These are phyloP conservation scores for Numenius phaeopus DNA, from an alignment of 2,797 vertebrate genomes.

Conservation along the genomic window DNA sequence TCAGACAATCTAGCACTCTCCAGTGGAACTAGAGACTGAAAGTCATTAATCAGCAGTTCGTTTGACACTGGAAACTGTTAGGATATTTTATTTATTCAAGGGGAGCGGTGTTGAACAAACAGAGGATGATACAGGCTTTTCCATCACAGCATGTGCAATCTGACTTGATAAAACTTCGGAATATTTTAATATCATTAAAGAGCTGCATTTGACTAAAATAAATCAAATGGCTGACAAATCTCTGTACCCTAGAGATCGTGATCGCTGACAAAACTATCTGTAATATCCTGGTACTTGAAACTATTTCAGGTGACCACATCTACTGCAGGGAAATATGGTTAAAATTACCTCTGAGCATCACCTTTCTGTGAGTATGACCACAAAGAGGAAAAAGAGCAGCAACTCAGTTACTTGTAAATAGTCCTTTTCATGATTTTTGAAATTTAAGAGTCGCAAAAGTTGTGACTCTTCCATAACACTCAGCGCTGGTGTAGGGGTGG, in stretches of 20 bases:
- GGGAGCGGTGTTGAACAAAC: background rate
- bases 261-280: background rate
- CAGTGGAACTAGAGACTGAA: background rate
- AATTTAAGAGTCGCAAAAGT: background rate
- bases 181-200: slow-evolving; percentile 65
- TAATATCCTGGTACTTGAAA: background rate
- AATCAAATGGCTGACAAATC: background rate
- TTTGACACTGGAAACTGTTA: background rate
- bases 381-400: background rate
- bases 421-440: background rate
- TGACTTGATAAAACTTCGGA: slow-evolving; percentile 1
- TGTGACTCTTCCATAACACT: background rate
- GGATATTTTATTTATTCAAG: slow-evolving; percentile 2
- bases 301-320: background rate
- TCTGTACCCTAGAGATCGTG: background rate
- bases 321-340: slow-evolving; percentile 15
- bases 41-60: background rate
- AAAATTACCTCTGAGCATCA: background rate
- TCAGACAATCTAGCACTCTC: background rate
- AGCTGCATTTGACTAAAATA: background rate
- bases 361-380: background rate
- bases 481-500: background rate
- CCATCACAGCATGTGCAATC: background rate
- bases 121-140: background rate
- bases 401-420: background rate